These are phyloP conservation scores for Toxotes jaculatrix DNA, from an alignment of 2,113 vertebrate genomes.

Conservation along the genomic window DNA sequence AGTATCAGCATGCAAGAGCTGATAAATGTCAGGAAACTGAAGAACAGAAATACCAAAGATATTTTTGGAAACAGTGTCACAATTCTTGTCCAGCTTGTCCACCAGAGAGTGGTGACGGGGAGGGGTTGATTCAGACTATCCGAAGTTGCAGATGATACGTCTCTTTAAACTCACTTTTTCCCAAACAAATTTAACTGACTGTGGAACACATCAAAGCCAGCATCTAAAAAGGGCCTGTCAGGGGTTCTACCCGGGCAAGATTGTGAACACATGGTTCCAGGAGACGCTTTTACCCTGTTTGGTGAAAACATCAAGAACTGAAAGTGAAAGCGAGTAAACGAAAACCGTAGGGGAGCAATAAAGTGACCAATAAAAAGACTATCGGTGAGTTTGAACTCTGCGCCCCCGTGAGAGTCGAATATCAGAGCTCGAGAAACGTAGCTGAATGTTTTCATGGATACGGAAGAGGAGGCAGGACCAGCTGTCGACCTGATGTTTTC, in stretches of 20 bases:
- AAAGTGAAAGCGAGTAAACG: constrained; percentile 53
- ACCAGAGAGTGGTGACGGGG: background rate
- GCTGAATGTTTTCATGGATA: constrained; percentile 49
- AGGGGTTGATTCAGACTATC: constrained; percentile 21
- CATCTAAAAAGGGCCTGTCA: constrained; percentile 42
- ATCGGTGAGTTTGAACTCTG: constrained; percentile 33
- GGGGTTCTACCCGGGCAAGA: constrained; percentile 24
- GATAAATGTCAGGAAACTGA: background rate
- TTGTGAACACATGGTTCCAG: constrained; percentile 62
- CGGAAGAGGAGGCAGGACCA: constrained; percentile 53
- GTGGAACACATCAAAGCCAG: constrained; percentile 68
- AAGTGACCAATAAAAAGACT: constrained; percentile 49
- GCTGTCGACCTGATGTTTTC: constrained; percentile 76
- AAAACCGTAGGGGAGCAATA: constrained; percentile 45
- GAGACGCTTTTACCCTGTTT: constrained; percentile 19
- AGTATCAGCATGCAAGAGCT: background rate
- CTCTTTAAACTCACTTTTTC: constrained; percentile 49
- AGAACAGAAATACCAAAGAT: too few relatives aligned
- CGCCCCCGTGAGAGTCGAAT: constrained; percentile 45
- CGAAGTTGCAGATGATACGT: constrained; percentile 33
- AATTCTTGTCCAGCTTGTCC: too few relatives aligned
- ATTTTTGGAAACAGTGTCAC: too few relatives aligned
- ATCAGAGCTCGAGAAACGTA: constrained; percentile 39
- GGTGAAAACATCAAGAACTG: constrained; percentile 53
- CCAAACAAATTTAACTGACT: constrained; percentile 54